Percentiles rank a stretch among this genome's conserved stretches.
Conservation (phyloP, 92 coral and sea anemone species). For the Phenganax marumi region DNA sequence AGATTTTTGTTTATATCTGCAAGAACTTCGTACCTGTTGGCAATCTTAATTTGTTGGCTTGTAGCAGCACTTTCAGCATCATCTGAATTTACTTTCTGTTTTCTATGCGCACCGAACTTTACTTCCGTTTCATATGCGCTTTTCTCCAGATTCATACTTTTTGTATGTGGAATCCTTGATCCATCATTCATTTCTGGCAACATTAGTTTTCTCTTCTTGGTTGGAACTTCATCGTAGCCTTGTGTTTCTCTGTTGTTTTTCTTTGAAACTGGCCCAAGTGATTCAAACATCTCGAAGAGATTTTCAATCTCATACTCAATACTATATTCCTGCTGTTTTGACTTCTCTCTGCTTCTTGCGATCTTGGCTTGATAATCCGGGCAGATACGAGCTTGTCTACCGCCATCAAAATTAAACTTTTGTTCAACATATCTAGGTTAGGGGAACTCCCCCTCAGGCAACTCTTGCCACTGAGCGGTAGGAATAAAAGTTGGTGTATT, state of each 20-base stretch:
- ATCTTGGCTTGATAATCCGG: neutral
- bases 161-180: neutral
- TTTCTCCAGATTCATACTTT: neutral
- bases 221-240: neutral
- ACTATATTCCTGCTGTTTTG: neutral
- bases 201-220: neutral
- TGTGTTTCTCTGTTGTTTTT: neutral
- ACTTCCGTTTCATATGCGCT: neutral
- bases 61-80: neutral
- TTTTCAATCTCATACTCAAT: conserved; percentile 4
- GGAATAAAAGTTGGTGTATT: neutral
- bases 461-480: conserved; percentile 16
- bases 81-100: neutral
- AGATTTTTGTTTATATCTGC: neutral
- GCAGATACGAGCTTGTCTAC: conserved; percentile 7
- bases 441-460: conserved; percentile 15
- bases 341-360: conserved; percentile 4
- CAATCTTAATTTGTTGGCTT: neutral
- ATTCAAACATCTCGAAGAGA: neutral
- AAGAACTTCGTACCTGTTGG: conserved; percentile 4
- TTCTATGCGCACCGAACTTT: neutral
- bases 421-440: conserved; percentile 15
- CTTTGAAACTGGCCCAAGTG: neutral
- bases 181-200: neutral
- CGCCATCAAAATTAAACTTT: neutral